Percentiles rank a stretch among this genome's conserved stretches.
These are phyloP conservation scores for Lucinisca nassula DNA, from an alignment of 2,888 invertebrate genomes.

Conservation along the genomic window DNA sequence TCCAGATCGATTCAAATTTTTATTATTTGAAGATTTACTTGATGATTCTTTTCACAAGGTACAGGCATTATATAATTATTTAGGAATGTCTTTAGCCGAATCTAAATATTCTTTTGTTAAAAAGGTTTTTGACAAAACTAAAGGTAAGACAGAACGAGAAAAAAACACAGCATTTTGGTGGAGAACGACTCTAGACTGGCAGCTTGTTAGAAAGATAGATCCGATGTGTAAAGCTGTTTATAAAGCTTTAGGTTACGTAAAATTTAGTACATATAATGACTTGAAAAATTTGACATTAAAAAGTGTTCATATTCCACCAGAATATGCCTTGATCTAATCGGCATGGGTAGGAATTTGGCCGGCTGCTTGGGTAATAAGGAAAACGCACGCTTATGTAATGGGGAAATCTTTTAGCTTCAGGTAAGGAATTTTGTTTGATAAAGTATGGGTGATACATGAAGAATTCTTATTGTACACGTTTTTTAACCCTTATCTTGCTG, in stretches of 20 bases:
- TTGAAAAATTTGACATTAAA: not conserved
- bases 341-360: too few species aligned
- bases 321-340: too few species aligned
- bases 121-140: conserved; percentile 8
- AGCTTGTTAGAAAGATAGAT: conserved; percentile 18
- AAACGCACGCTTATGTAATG: too few species aligned
- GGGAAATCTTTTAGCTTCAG: too few species aligned
- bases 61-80: conserved; percentile 36
- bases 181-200: conserved; percentile 27
- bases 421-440: too few species aligned
- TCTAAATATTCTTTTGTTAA: not conserved
- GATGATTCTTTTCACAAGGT: conserved; percentile 28
- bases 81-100: conserved; percentile 36
- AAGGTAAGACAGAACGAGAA: not conserved
- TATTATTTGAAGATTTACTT: conserved; percentile 40
- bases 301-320: conserved; percentile 13
- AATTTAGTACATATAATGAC: not conserved
- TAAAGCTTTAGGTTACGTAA: conserved; percentile 25
- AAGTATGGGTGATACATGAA: too few species aligned
- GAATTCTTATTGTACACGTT: too few species aligned
- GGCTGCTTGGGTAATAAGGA: too few species aligned
- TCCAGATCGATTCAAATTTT: conserved; percentile 29
- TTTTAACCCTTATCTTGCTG: too few species aligned
- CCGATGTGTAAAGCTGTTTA: conserved; percentile 17
- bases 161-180: conserved; percentile 42